Evolutionary conservation across 2,797 vertebrate species (phyloP).

Genomic region (Pogonophryne albipinna): DNA sequence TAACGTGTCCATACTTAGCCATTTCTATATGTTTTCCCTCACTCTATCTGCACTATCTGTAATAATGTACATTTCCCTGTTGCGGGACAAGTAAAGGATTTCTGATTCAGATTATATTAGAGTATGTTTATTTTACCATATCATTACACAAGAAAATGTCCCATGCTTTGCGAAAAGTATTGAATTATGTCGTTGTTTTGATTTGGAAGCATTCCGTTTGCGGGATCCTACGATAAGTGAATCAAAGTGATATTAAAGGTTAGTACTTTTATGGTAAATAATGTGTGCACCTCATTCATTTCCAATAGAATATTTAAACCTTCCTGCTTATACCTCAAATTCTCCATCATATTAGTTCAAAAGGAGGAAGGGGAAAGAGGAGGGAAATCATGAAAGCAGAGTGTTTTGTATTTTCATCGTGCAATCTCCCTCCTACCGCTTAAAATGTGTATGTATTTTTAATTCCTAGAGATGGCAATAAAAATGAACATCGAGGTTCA

Average conservation of each 20-base stretch:
- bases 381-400: slow-evolving; percentile 9
- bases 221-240: background rate
- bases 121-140: no score
- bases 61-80: no score
- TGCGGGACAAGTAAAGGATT: no score
- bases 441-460: slow-evolving; percentile 57
- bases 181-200: background rate
- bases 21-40: no score
- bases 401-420: slow-evolving; percentile 50
- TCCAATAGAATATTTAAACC: background rate
- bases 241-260: background rate
- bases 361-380: background rate
- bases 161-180: background rate
- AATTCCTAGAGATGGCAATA: slow-evolving; percentile 51
- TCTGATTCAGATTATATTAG: no score
- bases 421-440: slow-evolving; percentile 19
- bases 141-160: background rate
- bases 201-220: background rate
- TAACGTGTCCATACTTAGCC: no score
- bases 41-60: no score
- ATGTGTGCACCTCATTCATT: background rate
- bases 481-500: slow-evolving; percentile 32
- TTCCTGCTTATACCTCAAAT: background rate
- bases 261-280: no score
- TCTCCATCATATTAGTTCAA: background rate